Evolutionary conservation across 2,113 vertebrate species (phyloP).

Genomic region (Varanus salvator): DNA sequence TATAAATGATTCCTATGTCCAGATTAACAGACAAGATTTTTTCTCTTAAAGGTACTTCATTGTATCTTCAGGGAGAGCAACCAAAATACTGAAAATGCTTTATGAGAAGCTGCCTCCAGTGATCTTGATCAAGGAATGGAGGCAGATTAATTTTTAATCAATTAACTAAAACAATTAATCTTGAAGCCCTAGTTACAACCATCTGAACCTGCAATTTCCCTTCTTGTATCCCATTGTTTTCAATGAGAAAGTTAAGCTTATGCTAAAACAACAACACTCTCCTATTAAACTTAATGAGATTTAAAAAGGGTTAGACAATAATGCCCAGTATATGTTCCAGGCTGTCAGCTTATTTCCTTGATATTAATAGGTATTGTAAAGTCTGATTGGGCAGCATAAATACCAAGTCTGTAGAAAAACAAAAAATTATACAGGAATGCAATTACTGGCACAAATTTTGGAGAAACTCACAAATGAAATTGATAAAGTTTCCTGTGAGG

Average conservation of each 20-base stretch:
- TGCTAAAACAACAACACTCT: no score
- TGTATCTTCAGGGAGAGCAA: no score
- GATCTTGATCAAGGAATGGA: not conserved
- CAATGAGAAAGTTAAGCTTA: no score
- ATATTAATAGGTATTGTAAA: not conserved
- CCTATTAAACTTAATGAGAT: no score
- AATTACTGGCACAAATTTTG: not conserved
- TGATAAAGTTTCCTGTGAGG: conserved; percentile 29
- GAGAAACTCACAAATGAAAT: conserved; percentile 6
- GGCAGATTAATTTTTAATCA: not conserved
- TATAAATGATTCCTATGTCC: no score
- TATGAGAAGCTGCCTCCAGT: not conserved
- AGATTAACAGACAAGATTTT: no score
- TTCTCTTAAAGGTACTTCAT: no score
- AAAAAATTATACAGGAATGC: not conserved
- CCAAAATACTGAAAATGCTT: no score
- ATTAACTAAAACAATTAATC: not conserved
- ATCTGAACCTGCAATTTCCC: not conserved
- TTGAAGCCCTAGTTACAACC: not conserved
- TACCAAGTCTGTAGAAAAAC: conserved; percentile 19
- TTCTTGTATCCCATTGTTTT: no score
- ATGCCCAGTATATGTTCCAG: no score
- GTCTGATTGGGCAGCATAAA: conserved; percentile 8
- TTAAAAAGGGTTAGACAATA: no score
- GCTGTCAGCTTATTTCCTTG: not conserved